These are phyloP conservation scores for Phaethon lepturus DNA, from an alignment of 2,113 vertebrate species.

Conservation along the genomic window DNA sequence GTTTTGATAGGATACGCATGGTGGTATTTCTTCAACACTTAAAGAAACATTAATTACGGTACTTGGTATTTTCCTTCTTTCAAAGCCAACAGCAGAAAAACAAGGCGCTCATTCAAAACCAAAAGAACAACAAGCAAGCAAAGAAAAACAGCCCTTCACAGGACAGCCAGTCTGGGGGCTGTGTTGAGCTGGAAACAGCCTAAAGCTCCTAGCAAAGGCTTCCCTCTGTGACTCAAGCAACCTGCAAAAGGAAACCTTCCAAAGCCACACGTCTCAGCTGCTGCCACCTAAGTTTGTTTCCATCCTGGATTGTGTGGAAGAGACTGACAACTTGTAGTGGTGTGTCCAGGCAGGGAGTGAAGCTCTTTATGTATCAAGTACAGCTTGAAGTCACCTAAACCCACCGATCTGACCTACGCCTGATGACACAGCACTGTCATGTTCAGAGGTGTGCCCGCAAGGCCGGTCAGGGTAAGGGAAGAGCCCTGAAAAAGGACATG, in stretches of 20 bases:
- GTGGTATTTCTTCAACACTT: not conserved
- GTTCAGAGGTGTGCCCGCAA: not conserved
- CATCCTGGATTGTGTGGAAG: not conserved
- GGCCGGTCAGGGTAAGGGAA: not conserved
- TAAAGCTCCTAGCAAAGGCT: not conserved
- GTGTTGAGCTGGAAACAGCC: not conserved
- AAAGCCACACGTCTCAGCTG: not conserved
- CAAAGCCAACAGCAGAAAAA: not conserved
- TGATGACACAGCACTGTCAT: not conserved
- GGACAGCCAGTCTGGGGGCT: not conserved
- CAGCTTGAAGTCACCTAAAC: not conserved
- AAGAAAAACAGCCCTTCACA: not conserved
- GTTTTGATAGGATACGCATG: not conserved
- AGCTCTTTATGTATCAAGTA: not conserved
- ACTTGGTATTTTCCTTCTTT: not conserved
- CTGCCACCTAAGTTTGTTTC: not conserved
- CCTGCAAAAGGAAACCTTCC: not conserved
- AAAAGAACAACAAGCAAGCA: not conserved
- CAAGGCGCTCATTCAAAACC: not conserved
- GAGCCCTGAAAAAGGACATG: not conserved
- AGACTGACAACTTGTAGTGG: not conserved
- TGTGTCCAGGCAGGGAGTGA: not conserved
- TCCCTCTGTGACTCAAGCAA: not conserved
- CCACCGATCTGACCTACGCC: not conserved
- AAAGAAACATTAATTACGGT: not conserved